Evolutionary conservation across 2,113 vertebrate species (phyloP), one percentile per base, ranked within the genome.

Genomic region (Pleuronectes platessa): DNA sequence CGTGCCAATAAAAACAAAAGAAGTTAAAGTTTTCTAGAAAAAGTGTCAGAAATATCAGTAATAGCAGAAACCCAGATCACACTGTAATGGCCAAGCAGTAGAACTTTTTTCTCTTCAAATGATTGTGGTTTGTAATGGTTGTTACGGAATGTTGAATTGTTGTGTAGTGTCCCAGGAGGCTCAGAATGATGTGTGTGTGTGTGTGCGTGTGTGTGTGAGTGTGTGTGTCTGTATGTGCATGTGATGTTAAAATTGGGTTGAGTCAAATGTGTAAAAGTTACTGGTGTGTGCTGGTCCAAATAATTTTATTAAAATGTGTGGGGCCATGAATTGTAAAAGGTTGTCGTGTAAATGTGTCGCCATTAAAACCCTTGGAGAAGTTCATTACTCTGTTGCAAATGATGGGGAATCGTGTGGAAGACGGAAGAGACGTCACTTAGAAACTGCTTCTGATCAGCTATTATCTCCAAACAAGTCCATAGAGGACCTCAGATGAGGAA

Each of bases 281-380:
- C 72, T 67, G 66, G 65, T 82, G 73, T 79, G 55, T 67, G 59
- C 62, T 68, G 84, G 82, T 86, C 89, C 86, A 87, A 88, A 87
- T 79, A 55, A 86, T 64, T 76, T 86, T 76, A 61, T 70, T 49
- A 79, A 31, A 54, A 20, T 75, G 62, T 85, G 76, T 55, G 40
- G 63, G 71, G 20, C 72, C 18, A 75, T 58, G 78, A 84, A 71
- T 68, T 83, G 76, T 84, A 72, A 61, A 79, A 68, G 68, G 35
- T 62, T 82, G 71, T 88, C 1, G 15, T 86, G 71, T 79, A 72
- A 74, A 79, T 83, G 84, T 85, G 84, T 90, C 68, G 76, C 51
- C 71, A 81, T 86, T 85, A 81, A 86, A 83, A 71, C 54, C 68
- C 11, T 11, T 68, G 24, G 21, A 68, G 59, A 71, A 55, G 23